Percentiles rank a stretch among this genome's conserved stretches.
These are phyloP conservation scores for Illadopsis cleaveri DNA, from an alignment of 2,113 vertebrate genomes.

Conservation along the genomic window DNA sequence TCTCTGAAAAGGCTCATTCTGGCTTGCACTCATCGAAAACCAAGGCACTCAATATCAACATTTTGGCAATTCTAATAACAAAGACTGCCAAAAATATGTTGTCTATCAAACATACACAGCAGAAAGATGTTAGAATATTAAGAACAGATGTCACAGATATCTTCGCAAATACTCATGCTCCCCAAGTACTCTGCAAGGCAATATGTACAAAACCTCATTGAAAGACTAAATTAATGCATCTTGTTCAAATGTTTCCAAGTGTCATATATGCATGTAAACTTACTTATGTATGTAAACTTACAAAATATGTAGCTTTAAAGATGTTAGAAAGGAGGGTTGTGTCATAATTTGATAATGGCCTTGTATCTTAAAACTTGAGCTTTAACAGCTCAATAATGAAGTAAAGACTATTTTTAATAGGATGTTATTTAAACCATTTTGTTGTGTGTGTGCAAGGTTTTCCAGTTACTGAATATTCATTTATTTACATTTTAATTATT, in stretches of 20 bases:
- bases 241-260: conserved; percentile 5
- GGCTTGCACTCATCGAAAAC: conserved; percentile 51
- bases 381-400: conserved; percentile 39
- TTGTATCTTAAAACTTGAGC: background rate
- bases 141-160: conserved; percentile 77
- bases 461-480: conserved; percentile 22
- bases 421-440: conserved; percentile 15
- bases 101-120: conserved; percentile 73
- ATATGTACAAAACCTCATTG: conserved; percentile 33
- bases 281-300: conserved; percentile 12
- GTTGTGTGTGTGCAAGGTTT: background rate
- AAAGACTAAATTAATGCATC: conserved; percentile 31
- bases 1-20: conserved; percentile 54
- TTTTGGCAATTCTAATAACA: conserved; percentile 77
- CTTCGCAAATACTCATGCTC: conserved; percentile 50
- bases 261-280: background rate
- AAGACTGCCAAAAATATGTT: conserved; percentile 76
- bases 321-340: background rate
- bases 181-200: background rate
- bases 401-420: conserved; percentile 35
- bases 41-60: conserved; percentile 70
- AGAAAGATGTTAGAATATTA: conserved; percentile 77
- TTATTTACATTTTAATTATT: conserved; percentile 39
- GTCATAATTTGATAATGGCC: conserved; percentile 9
- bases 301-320: conserved; percentile 37